These are phyloP conservation scores for Rhyzopertha dominica DNA, from an alignment of 1,140 invertebrate species.

Conservation along the genomic window DNA sequence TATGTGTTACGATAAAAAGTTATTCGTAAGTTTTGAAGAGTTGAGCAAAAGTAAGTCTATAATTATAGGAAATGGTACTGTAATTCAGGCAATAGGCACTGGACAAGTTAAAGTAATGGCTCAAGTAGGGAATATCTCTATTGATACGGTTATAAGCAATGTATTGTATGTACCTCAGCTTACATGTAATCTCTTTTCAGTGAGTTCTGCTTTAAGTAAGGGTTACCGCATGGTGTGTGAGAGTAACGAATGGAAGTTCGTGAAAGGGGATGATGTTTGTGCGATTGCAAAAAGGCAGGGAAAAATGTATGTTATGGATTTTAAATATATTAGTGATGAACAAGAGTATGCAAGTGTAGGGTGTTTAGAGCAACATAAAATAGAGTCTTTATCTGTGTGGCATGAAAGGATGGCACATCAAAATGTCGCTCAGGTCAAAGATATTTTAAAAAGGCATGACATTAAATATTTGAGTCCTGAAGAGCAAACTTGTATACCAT, in stretches of 20 bases:
- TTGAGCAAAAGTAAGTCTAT: background rate
- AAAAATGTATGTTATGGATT: background rate
- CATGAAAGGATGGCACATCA: background rate
- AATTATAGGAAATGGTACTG: conserved; percentile 3
- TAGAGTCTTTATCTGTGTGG: background rate
- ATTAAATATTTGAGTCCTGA: background rate
- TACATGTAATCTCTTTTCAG: conserved; percentile 9
- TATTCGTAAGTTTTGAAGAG: conserved; percentile 4
- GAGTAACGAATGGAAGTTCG: background rate
- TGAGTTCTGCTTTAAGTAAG: background rate
- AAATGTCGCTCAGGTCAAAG: background rate
- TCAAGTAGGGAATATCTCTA: background rate
- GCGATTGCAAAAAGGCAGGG: background rate
- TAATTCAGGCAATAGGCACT: background rate
- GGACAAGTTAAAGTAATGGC: background rate
- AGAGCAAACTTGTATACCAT: background rate
- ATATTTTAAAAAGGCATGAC: no score
- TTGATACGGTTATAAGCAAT: conserved; percentile 6
- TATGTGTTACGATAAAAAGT: conserved; percentile 6
- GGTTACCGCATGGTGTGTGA: conserved; percentile 2
- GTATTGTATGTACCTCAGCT: conserved; percentile 10
- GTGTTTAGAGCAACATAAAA: background rate
- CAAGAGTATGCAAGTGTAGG: no score
- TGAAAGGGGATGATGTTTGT: background rate
- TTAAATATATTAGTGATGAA: no score